Conservation (phyloP, 2,888 invertebrate genomes). For the Nipponacmea schrenckii region DNA sequence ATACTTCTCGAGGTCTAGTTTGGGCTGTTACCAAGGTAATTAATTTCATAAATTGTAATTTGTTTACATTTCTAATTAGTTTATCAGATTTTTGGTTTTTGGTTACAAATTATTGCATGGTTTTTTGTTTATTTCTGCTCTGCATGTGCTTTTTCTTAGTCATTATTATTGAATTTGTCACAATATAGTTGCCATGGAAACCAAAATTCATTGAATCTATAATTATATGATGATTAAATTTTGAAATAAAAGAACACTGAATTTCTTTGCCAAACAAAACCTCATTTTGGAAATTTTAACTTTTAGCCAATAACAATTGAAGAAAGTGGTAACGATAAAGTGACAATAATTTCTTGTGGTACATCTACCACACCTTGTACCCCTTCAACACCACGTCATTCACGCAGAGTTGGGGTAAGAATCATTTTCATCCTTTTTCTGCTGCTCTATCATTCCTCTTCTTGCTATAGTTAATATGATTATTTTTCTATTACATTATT, state of each 20-base stretch:
- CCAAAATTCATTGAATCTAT: not conserved
- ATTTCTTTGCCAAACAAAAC: not conserved
- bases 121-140: not conserved
- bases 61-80: not conserved
- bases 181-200: conserved; percentile 36
- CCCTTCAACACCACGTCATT: not conserved
- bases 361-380: not conserved
- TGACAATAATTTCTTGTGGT: conserved; percentile 21
- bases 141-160: not conserved
- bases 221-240: too few species aligned
- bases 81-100: not conserved
- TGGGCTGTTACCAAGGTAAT: conserved; percentile 34
- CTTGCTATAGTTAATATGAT: too few species aligned
- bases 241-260: too few species aligned
- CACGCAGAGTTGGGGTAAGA: conserved; percentile 1
- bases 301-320: conserved; percentile 17
- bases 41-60: not conserved
- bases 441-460: too few species aligned
- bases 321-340: conserved; percentile 16
- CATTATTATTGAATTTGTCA: conserved; percentile 10
- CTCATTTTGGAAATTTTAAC: not conserved
- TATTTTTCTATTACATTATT: too few species aligned
- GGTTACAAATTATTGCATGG: not conserved
- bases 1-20: conserved; percentile 25
- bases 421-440: not conserved